Base-by-base conservation (phyloP, 2,797 vertebrate genomes). In the Oreochromis grahami region DNA sequence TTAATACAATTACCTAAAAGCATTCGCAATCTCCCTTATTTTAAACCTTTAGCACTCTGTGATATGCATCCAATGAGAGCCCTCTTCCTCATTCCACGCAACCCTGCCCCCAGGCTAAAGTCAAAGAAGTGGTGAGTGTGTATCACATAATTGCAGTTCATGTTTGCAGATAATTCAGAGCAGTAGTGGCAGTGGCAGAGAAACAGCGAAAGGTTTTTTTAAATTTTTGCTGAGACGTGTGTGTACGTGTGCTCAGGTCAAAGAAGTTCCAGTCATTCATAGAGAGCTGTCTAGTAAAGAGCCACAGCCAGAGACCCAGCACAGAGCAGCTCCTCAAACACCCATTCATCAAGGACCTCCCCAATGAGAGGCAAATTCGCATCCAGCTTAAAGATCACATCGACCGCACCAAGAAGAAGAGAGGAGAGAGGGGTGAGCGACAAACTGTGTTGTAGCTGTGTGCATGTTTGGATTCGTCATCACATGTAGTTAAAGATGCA, bases 341-440 rank as follows among this genome's bases (percentile, higher is more conserved):
- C 26, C 97, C 97, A 0, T 99, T 98, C 91, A 98, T 99, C 92
- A 93, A 96, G 85, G 98, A 98, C 82, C 96, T 98, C 84, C 96
- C 97, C 83, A 98, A 98, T 1, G 98, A 99, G 78, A 96, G 97
- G 84, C 97, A 98, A 93, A 93, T 98, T 94, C 98, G 98, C 94
- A 99, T 98, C 91, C 98, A 99, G 94, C 98, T 99, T 86, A 98
- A 98, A 93, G 98, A 98, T 94, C 98, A 99, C 92, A 98, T 99
- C 4, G 98, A 99, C 83, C 97, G 98, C 90, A 99, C 98, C 72
- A 99, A 98, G 95, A 99, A 99, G 96, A 99, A 98, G 92, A 91
- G 98, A 82, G 98, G 98, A 7, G 98, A 99, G 94, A 98, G 97
- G 93, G 98, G 98, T 98, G 65, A 96, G 93, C 6, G 32, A 4